Evolutionary conservation across 2,113 vertebrate genomes (phyloP), one percentile per base, ranked within the genome.

Genomic region (Protomyctophum bolini): DNA sequence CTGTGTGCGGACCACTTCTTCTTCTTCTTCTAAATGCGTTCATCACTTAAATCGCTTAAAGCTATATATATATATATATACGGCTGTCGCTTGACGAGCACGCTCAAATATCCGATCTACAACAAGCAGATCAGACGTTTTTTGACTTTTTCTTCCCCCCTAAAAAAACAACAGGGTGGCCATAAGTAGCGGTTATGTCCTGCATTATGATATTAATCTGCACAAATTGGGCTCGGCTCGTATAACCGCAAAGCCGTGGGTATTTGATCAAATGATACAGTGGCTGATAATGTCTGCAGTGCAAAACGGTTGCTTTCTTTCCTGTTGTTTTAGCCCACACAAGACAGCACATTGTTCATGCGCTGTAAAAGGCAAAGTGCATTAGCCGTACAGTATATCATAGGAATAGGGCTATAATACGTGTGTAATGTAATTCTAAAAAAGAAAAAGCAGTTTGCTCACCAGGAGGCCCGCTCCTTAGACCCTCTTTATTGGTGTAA

Each of bases 401-500:
- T 47, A 14, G 46, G 12, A 51, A 10, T 52, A 59, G 41, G 41
- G 1, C 33, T 41, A 21, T 21, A 41, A 41, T 41, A 41, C 5
- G 59, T 84, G 70, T 66, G 56, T 58, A 54, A 75, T 63, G 57
- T 57, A 46, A 75, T 56, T 73, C 56, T 73, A 64, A 66, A 66
- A 79, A 10, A 81, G 70, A 68, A 69, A 79, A 10, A 81, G 71
- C 55, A 46, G 11, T 72, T 28, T 66, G 41, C 76, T 59, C 64
- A 58, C 21, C 11, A 29, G 70, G 77, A 87, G 81, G 83, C 74
- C 80, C 75, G 33, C 33, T 6, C 78, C 64, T 83, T 45, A 2
- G 73, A 82, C 72, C 49, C 67, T 68, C 79, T 76, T 86, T 82
- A 85, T 82, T 75, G 63, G 73, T 83, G 81, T 52, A 76, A 83